A percentile compares a stretch with the other conserved stretches of the same genome.
phyloP scores from a whole-genome alignment of 2,888 invertebrate genomes.

The Sminthurides aquaticus region DNA sequence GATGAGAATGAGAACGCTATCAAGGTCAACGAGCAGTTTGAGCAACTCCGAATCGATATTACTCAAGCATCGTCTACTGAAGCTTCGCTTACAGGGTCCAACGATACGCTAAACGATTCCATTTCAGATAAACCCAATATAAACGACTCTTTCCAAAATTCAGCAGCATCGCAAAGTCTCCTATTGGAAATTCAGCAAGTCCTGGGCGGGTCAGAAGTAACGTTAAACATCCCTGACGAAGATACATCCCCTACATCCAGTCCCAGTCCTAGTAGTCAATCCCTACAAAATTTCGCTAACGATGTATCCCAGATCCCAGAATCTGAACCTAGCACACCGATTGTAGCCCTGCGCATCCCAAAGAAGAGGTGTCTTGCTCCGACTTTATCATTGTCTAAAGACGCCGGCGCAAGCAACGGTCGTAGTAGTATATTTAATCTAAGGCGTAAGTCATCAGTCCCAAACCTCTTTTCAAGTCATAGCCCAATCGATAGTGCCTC shows the following conservation, averaged over 20 bases:
- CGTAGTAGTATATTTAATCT: not conserved
- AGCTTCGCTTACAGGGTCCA: not conserved
- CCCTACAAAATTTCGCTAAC: not conserved
- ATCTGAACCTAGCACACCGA: not conserved
- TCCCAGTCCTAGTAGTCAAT: not conserved
- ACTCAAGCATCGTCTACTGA: no score
- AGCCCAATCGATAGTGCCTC: not conserved
- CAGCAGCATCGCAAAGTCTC: not conserved
- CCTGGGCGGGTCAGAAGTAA: not conserved
- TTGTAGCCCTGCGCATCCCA: not conserved
- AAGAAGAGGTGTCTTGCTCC: not conserved
- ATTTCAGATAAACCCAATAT: not conserved
- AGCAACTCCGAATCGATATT: no score
- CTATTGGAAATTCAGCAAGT: not conserved
- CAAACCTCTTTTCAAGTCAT: not conserved
- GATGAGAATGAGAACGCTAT: no score
- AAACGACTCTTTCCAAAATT: not conserved
- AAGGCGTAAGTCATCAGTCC: constrained; percentile 13
- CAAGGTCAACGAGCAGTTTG: no score
- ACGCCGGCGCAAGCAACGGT: not conserved
- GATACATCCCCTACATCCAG: not conserved
- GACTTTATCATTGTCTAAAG: not conserved
- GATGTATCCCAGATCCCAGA: not conserved
- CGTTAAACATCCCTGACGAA: not conserved
- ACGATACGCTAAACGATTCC: not conserved